Evolutionary conservation across 2,888 invertebrate genomes (phyloP), one percentile per base, ranked within the genome.

Genomic region (Troides helena): DNA sequence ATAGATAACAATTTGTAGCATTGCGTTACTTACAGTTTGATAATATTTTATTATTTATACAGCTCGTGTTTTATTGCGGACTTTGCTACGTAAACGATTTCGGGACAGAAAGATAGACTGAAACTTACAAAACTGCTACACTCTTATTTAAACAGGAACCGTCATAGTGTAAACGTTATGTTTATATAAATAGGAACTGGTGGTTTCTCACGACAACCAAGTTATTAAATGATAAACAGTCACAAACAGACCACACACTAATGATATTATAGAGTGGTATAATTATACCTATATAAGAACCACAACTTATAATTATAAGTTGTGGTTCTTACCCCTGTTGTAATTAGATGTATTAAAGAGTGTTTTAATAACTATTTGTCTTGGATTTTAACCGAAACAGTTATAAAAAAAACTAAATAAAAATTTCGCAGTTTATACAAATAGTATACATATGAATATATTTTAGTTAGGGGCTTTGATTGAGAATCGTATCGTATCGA

Each of bases 1-100:
- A 57, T 62, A 50, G 60, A 70, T 70, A 70, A 62, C 46, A 14
- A 50, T 57, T 30, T 46, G 43, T 50, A 36, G 58, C 63, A 60
- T 67, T 59, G 67, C 63, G 59, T 62, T 43, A 50, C 39, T 60
- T 25, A 43, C 30, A 21, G 61, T 62, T 61, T 46, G 65, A 69
- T 69, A 56, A 65, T 63, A 36, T 65, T 68, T 62, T 63, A 68
- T 59, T 23, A 63, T 63, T 63, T 63, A 62, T 2, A 21, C 43
- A 1, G n/a, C 18, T 7, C 53, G 53, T 6, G 53, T 53, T 53
- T 39, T 10, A n/a, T 30, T 39, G 66, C 30, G n/a, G 66, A 60
- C 53, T 53, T 53, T 53, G 50, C 18, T 5, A 50, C 50, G 1
- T 18, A 50, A 14, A 17, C 18, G 50, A 46, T 50, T 50, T 14